phyloP scores from a whole-genome alignment of 2,797 vertebrate genomes.

The Phoxinus dragarum region DNA sequence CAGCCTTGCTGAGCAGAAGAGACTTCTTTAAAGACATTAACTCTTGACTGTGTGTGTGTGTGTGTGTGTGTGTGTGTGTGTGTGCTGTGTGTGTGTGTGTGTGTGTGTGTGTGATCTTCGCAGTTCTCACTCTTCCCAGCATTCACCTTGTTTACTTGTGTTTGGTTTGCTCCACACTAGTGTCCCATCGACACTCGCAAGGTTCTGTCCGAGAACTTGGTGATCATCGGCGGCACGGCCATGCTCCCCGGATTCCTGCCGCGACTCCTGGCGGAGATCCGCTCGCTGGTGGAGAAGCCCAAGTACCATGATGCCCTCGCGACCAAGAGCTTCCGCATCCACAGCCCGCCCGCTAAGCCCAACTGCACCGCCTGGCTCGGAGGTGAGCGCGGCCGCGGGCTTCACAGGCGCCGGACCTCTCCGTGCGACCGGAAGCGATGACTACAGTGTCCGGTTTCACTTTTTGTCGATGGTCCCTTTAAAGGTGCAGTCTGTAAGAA shows the following conservation, averaged over 20 bases:
- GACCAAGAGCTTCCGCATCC: constrained; percentile 91
- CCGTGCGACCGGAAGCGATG: neutral
- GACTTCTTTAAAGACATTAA: too few relatives aligned
- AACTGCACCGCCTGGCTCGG: constrained; percentile 98
- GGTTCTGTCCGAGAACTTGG: constrained; percentile 93
- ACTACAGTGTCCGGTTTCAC: too few relatives aligned
- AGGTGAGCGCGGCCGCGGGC: constrained; percentile 78
- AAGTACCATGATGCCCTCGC: constrained; percentile 89
- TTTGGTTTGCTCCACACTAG: constrained; percentile 70
- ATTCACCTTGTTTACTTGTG: neutral
- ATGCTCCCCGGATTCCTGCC: constrained; percentile 97
- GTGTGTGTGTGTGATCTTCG: too few relatives aligned
- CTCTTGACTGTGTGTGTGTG: too few relatives aligned
- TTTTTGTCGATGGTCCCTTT: too few relatives aligned
- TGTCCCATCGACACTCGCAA: constrained; percentile 97
- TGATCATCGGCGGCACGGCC: constrained; percentile 93
- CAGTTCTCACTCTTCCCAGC: neutral
- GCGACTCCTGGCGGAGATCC: constrained; percentile 93
- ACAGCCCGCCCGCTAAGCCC: constrained; percentile 93
- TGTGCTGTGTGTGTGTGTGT: too few relatives aligned
- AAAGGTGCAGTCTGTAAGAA: too few relatives aligned
- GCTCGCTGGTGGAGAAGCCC: constrained; percentile 91
- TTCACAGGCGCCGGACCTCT: neutral
- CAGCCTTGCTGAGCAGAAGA: too few relatives aligned
- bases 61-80: too few relatives aligned